Conservation (phyloP, 2,113 vertebrate species). For the Mustela lutreola region DNA sequence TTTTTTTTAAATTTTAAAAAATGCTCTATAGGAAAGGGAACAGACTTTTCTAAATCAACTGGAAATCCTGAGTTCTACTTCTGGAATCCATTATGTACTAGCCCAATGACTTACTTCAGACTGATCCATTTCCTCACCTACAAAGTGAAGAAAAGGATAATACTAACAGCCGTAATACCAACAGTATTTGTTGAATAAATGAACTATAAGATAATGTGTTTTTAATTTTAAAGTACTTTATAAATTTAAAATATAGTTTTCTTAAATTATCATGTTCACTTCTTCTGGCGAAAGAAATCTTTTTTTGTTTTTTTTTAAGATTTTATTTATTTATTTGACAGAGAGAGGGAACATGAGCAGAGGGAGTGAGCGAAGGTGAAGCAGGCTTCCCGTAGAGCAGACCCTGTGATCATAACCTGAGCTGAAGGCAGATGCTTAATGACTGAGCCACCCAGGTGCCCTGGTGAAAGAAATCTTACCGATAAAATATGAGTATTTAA, state of each 20-base stretch:
- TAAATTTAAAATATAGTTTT: background rate
- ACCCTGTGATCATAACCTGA: too few relatives aligned
- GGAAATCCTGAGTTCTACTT: background rate
- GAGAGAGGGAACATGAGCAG: too few relatives aligned
- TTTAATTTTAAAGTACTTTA: slow-evolving; percentile 5
- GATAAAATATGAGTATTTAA: background rate
- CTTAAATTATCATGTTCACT: background rate
- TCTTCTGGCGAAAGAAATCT: background rate
- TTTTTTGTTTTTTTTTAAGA: too few relatives aligned
- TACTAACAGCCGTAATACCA: background rate
- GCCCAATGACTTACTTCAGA: background rate
- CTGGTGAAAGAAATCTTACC: background rate
- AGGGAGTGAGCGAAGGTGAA: too few relatives aligned
- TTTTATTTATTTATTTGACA: too few relatives aligned
- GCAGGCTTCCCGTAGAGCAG: too few relatives aligned
- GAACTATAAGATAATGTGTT: background rate
- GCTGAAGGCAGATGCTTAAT: too few relatives aligned
- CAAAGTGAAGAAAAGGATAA: background rate
- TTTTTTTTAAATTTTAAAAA: background rate
- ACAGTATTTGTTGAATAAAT: background rate
- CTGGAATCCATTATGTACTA: background rate
- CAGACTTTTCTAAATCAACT: background rate
- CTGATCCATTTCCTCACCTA: background rate
- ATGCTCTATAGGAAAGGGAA: background rate
- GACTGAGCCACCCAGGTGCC: too few relatives aligned